These are phyloP conservation scores for Lypha dubia DNA, from an alignment of 2,888 invertebrate species.

Conservation along the genomic window DNA sequence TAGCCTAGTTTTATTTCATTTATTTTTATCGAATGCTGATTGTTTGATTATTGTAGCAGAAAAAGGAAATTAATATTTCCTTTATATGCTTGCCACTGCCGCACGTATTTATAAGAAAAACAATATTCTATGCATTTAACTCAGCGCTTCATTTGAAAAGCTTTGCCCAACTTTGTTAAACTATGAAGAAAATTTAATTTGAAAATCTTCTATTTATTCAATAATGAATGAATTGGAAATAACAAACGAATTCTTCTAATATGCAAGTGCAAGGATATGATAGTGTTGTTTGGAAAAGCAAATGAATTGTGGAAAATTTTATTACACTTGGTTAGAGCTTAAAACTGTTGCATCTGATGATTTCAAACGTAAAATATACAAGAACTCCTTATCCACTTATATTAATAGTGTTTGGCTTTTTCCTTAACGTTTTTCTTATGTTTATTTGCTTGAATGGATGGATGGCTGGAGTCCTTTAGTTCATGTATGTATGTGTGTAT, in stretches of 20 bases:
- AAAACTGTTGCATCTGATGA: slow-evolving; percentile 50
- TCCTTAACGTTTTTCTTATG: too few species aligned
- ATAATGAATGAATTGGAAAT: slow-evolving; percentile 9
- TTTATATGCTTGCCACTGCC: neutral
- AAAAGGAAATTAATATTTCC: neutral
- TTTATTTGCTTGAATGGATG: neutral
- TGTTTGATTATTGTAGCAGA: neutral
- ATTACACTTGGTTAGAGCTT: slow-evolving; percentile 21
- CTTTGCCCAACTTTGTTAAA: neutral
- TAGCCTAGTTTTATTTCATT: neutral
- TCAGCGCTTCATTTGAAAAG: neutral
- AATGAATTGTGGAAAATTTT: slow-evolving; percentile 20
- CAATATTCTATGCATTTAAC: neutral
- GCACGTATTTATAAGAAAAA: neutral
- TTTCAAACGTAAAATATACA: too few species aligned
- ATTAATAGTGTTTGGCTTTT: too few species aligned
- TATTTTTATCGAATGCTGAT: neutral
- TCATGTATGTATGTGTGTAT: slow-evolving; percentile 5
- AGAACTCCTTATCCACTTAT: too few species aligned
- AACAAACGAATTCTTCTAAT: slow-evolving; percentile 2
- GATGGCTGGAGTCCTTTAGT: neutral
- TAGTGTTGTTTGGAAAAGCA: slow-evolving; percentile 1
- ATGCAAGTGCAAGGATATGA: neutral
- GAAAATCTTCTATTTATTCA: neutral
- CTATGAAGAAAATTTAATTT: neutral